Evolutionary conservation across 2,113 vertebrate genomes (phyloP).

Genomic region (Antidorcas marsupialis): DNA sequence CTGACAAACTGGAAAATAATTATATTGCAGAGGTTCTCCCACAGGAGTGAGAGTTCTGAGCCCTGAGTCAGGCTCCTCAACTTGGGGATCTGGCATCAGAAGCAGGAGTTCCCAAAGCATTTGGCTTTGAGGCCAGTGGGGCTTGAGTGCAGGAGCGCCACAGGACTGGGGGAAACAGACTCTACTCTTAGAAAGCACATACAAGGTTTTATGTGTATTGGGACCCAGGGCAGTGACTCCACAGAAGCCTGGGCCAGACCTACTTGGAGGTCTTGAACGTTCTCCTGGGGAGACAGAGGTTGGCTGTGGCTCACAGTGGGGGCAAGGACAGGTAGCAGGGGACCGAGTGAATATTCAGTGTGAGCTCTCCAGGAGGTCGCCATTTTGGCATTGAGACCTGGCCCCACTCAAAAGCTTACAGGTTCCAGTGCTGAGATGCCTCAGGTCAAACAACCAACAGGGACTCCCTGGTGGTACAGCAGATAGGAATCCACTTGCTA

Average conservation of each 20-base stretch:
- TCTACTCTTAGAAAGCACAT: neutral
- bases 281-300: neutral
- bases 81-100: neutral
- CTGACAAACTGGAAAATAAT: neutral
- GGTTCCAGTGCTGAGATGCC: neutral
- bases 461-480: neutral
- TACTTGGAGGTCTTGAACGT: neutral
- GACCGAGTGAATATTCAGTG: neutral
- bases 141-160: neutral
- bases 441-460: neutral
- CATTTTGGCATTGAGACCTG: neutral
- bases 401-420: neutral
- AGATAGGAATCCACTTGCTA: neutral
- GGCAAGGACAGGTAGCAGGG: neutral
- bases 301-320: neutral
- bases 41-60: neutral
- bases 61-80: neutral
- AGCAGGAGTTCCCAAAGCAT: neutral
- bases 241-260: neutral
- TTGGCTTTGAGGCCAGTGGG: neutral
- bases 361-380: neutral
- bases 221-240: neutral
- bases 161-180: neutral
- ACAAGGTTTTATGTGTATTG: neutral
- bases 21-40: neutral